These are phyloP conservation scores for Thysanoteuthis rhombus DNA, from an alignment of 2,888 invertebrate species.

Conservation along the genomic window DNA sequence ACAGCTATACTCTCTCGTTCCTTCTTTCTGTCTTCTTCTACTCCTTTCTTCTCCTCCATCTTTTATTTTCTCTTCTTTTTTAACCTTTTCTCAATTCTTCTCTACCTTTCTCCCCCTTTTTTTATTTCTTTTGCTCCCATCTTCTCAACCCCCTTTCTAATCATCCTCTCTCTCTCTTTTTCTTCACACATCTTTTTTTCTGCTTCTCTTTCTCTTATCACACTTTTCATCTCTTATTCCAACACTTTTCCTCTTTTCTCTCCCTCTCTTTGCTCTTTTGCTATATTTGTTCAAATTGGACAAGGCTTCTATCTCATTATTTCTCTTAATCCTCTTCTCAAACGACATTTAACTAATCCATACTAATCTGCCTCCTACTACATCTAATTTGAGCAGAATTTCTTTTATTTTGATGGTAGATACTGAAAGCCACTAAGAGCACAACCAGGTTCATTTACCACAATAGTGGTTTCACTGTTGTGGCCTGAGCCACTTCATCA, in stretches of 20 bases:
- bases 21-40: neutral
- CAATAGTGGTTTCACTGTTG: neutral
- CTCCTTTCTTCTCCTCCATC: neutral
- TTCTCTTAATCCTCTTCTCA: neutral
- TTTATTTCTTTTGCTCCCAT: neutral
- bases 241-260: neutral
- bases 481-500: neutral
- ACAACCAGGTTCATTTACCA: neutral
- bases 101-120: constrained; percentile 13
- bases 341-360: neutral
- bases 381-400: neutral
- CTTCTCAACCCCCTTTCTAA: constrained; percentile 37
- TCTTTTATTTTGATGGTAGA: neutral
- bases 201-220: neutral
- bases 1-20: no score
- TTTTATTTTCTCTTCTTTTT: neutral
- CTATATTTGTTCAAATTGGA: constrained; percentile 32
- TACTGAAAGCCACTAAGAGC: neutral
- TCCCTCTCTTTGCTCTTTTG: no score
- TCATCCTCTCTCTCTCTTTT: constrained; percentile 33
- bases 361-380: neutral
- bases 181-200: constrained; percentile 25
- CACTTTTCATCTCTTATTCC: neutral
- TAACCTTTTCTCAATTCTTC: neutral
- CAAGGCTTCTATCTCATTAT: neutral